Base-by-base conservation (phyloP, 2,888 invertebrate genomes). In the Amphipoea oculea region DNA sequence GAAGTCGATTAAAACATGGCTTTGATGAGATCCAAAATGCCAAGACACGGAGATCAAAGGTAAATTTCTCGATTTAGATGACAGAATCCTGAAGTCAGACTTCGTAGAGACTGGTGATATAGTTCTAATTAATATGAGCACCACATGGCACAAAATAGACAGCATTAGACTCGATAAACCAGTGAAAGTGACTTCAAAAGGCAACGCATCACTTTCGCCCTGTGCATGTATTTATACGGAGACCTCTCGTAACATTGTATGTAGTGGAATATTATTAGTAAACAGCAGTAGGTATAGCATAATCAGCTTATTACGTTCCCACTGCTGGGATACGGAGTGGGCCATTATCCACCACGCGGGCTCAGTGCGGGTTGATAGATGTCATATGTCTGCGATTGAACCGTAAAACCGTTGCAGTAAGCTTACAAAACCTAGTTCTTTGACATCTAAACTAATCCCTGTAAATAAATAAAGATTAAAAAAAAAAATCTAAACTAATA, bases 111-210 rank as follows among this genome's bases (percentile, higher is more conserved):
- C 54, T 54, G 54, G 23, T 54, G 57, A 23, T 40, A 51, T 78
- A 7, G 17, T 51, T 36, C 67, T 68, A 29, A 81, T 75, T 80
- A 48, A 75, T 54, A 80, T 80, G 81, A 75, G 67, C 0, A 36
- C 4, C 60, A 75, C 67, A 81, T 1, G 6, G 20, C 62, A 65
- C 23, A 60, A 54, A 45, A 62, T 54, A 81, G 4, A 62, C 67
- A 62, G 2, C 45, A 68, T 75, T n/a, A 45, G 81, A 81, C 54
- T 81, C 23, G 7, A 67, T 67, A 80, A 60, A 51, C 42, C 14
- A 75, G 80, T 54, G 80, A 80, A 80, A 80, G 80, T 75, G 67
- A 40, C 4, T 62, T 40, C 9, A 62, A 45, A 81, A 75, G 23
- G 62, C 40, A 14, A 40, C 14, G 29, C n/a, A 68, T n/a, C 54